phyloP scores from a whole-genome alignment of 2,888 invertebrate species.

The Noctuana brunneofusca region DNA sequence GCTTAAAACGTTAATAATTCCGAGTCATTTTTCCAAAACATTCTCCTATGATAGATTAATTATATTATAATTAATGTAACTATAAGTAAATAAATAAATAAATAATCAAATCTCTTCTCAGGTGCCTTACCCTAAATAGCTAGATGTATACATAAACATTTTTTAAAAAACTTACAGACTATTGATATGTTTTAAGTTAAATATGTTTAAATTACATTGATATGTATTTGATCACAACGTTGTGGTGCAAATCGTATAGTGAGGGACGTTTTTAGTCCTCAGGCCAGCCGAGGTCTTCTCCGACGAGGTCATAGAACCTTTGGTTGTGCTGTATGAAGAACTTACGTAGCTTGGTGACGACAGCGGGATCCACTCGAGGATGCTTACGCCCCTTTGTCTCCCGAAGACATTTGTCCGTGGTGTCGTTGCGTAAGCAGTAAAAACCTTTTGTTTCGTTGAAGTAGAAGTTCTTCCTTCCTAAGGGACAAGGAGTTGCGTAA shows the following conservation, averaged over 20 bases:
- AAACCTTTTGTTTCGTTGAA: slow-evolving; percentile 98
- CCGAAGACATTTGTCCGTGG: slow-evolving; percentile 91
- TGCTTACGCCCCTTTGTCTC: slow-evolving; percentile 92
- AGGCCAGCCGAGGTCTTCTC: slow-evolving; percentile 96
- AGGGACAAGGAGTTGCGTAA: slow-evolving; percentile 24
- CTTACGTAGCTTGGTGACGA: slow-evolving; percentile 90
- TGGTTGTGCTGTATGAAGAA: slow-evolving; percentile 96
- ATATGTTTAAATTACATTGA: slow-evolving; percentile 61
- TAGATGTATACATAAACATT: slow-evolving; percentile 78
- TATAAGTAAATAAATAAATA: slow-evolving; percentile 46
- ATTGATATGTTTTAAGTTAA: slow-evolving; percentile 64
- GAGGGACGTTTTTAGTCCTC: slow-evolving; percentile 84
- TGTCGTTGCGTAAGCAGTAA: slow-evolving; percentile 94
- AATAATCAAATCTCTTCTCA: slow-evolving; percentile 49
- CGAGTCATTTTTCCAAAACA: slow-evolving; percentile 36
- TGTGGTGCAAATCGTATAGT: slow-evolving; percentile 39
- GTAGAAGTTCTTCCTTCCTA: slow-evolving; percentile 93
- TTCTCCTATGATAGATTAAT: slow-evolving; percentile 36
- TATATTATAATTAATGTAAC: slow-evolving; percentile 48
- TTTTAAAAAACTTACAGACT: slow-evolving; percentile 69
- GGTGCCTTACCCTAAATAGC: slow-evolving; percentile 59
- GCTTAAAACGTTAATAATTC: slow-evolving; percentile 41
- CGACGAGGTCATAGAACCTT: slow-evolving; percentile 95
- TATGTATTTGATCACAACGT: slow-evolving; percentile 72
- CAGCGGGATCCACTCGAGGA: slow-evolving; percentile 91